phyloP scores from a whole-genome alignment of 2,888 invertebrate species.

The Syritta pipiens region DNA sequence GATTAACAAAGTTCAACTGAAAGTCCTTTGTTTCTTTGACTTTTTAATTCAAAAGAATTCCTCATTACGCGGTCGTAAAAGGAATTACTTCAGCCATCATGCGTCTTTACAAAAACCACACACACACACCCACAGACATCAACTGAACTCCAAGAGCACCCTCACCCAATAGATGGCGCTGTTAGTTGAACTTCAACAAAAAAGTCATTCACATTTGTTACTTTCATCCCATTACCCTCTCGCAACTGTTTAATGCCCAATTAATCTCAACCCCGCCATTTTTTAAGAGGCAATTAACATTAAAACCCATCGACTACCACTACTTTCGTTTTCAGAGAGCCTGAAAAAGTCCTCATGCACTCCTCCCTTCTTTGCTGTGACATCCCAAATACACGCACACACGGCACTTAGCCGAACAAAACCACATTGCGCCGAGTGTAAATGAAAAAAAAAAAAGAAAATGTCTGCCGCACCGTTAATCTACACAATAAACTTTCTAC shows the following conservation, averaged over 20 bases:
- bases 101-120: too few species aligned
- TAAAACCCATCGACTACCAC: slow-evolving; percentile 32
- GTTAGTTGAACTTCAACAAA: not conserved
- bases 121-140: too few species aligned
- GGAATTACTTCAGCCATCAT: too few species aligned
- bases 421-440: slow-evolving; percentile 35
- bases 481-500: slow-evolving; percentile 63
- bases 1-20: too few species aligned
- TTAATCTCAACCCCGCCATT: slow-evolving; percentile 21
- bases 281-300: slow-evolving; percentile 27
- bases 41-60: too few species aligned
- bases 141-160: too few species aligned
- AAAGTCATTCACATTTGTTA: slow-evolving; percentile 17
- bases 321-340: slow-evolving; percentile 49
- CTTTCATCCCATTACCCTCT: slow-evolving; percentile 24
- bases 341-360: slow-evolving; percentile 50
- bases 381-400: slow-evolving; percentile 29
- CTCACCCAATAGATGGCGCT: not conserved
- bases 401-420: slow-evolving; percentile 60
- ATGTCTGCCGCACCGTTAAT: slow-evolving; percentile 56
- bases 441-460: slow-evolving; percentile 1
- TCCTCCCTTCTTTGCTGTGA: too few species aligned
- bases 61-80: too few species aligned
- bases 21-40: too few species aligned
- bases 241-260: slow-evolving; percentile 32